These are phyloP conservation scores for Acanthosepion pharaonis DNA, from an alignment of 2,888 invertebrate genomes.

Conservation along the genomic window DNA sequence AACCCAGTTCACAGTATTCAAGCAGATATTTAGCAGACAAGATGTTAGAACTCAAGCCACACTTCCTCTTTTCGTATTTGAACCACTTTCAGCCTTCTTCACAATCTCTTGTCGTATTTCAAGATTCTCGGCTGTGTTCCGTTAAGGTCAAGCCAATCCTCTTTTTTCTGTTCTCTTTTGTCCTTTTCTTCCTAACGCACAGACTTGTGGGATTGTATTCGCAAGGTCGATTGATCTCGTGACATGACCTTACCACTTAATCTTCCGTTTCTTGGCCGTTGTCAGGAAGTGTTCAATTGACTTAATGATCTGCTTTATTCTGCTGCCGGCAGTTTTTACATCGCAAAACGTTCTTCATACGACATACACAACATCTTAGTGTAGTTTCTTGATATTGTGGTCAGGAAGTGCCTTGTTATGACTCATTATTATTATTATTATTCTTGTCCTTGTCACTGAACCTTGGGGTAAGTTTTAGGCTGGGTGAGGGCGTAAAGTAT, in stretches of 20 bases:
- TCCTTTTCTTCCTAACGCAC: not conserved
- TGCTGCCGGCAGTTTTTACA: no score
- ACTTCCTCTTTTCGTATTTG: not conserved
- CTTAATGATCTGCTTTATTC: not conserved
- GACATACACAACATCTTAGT: no score
- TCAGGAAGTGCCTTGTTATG: no score
- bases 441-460: no score
- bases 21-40: not conserved
- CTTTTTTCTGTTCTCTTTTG: not conserved
- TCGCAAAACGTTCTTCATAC: no score
- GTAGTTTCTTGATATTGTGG: no score
- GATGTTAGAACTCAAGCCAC: not conserved
- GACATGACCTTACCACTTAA: conserved; percentile 20
- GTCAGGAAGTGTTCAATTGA: not conserved
- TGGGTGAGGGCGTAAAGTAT: no score
- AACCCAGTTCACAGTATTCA: not conserved
- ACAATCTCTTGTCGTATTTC: not conserved
- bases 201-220: conserved; percentile 2
- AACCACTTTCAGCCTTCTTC: not conserved
- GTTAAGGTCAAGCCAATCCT: conserved; percentile 33
- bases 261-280: not conserved
- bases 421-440: no score
- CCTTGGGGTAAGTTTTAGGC: no score
- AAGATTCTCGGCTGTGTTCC: not conserved
- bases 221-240: conserved; percentile 21